Conservation (phyloP, 2,888 invertebrate genomes). For the Phymatocera aterrima region DNA sequence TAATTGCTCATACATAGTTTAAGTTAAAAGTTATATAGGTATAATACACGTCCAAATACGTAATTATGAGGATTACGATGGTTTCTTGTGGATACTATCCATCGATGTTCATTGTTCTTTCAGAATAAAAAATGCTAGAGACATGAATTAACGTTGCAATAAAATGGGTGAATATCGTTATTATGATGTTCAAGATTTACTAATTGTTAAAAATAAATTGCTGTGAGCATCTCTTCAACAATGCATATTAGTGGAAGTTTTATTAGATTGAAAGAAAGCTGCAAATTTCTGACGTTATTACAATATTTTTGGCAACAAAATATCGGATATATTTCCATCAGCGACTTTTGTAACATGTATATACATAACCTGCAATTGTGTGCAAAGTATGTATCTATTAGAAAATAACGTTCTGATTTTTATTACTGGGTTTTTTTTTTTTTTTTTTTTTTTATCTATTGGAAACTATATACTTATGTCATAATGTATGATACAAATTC, state of each 20-base stretch:
- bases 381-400: conserved; percentile 19
- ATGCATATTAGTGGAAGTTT: no score
- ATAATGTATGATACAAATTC: neutral
- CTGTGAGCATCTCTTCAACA: no score
- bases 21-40: no score
- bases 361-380: neutral
- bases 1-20: conserved; percentile 24
- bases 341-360: neutral
- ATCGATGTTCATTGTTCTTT: neutral
- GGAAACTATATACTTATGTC: neutral
- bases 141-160: conserved; percentile 1
- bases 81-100: conserved; percentile 25
- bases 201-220: neutral
- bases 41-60: neutral
- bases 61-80: neutral
- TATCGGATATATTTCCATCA: no score
- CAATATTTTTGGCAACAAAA: no score
- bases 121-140: neutral
- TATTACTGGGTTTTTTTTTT: no score
- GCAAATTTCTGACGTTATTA: no score
- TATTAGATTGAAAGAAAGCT: no score
- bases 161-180: neutral
- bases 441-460: neutral
- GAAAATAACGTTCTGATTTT: conserved; percentile 16
- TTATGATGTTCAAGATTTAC: neutral